These are phyloP conservation scores for Nymphalis urticae DNA, from an alignment of 2,888 invertebrate genomes.

Conservation along the genomic window DNA sequence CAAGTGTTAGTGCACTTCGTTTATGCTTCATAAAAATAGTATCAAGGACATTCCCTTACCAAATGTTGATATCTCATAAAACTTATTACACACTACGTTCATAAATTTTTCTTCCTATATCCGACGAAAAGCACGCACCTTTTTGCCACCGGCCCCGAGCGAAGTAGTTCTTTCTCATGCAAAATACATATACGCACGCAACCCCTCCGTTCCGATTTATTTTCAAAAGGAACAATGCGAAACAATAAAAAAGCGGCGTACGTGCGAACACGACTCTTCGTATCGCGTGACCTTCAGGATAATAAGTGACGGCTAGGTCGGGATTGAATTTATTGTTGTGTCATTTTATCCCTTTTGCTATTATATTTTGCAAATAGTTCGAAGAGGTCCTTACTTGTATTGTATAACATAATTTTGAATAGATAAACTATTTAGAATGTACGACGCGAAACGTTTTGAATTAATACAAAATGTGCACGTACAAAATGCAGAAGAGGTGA, in stretches of 20 bases:
- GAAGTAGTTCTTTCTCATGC: constrained; percentile 51
- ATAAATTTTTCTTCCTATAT: constrained; percentile 53
- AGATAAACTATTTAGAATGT: too few relatives aligned
- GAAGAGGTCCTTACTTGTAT: neutral
- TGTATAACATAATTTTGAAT: neutral
- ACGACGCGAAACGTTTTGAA: too few relatives aligned
- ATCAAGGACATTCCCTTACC: constrained; percentile 32
- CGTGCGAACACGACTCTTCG: constrained; percentile 47
- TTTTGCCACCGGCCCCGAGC: constrained; percentile 46
- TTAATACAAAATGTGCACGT: too few relatives aligned
- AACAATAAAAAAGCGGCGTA: constrained; percentile 51
- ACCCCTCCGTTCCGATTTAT: constrained; percentile 51
- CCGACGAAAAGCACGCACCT: constrained; percentile 61
- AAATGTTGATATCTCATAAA: constrained; percentile 50
- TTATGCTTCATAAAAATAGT: constrained; percentile 37
- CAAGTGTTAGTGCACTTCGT: constrained; percentile 38
- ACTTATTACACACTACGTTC: constrained; percentile 48
- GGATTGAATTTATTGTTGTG: constrained; percentile 47
- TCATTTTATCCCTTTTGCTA: constrained; percentile 40
- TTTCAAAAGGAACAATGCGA: constrained; percentile 52
- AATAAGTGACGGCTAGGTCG: constrained; percentile 43
- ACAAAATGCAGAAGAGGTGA: too few relatives aligned
- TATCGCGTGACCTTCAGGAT: constrained; percentile 45
- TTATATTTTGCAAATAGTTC: constrained; percentile 29
- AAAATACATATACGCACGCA: constrained; percentile 58